Evolutionary conservation across 2,888 invertebrate genomes (phyloP).

Genomic region (Prostheceraeus crozeri): DNA sequence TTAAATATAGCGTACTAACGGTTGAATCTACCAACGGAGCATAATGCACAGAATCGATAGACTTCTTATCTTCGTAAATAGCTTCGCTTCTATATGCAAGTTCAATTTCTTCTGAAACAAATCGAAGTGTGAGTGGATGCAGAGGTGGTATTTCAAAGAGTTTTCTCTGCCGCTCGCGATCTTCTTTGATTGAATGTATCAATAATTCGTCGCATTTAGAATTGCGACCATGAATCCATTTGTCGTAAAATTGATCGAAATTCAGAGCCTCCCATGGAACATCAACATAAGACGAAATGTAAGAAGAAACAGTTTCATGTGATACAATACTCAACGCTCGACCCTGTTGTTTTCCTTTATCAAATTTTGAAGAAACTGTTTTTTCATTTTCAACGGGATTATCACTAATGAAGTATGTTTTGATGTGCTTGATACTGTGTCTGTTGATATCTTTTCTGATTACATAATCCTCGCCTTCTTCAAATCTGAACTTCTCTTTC

Average conservation of each 20-base stretch:
- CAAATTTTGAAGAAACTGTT: no score
- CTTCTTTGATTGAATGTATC: no score
- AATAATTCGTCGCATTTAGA: no score
- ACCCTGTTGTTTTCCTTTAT: no score
- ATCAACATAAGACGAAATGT: no score
- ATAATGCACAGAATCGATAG: not conserved
- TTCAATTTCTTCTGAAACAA: constrained; percentile 13
- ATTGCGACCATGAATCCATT: constrained; percentile 59
- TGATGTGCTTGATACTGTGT: not conserved
- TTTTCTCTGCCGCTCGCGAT: constrained; percentile 20
- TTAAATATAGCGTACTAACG: not conserved
- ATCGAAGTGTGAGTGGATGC: not conserved
- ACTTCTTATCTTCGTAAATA: no score
- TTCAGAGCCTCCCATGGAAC: no score
- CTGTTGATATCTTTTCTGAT: not conserved
- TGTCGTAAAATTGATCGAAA: no score
- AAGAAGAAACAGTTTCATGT: constrained; percentile 36
- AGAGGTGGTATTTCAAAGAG: not conserved
- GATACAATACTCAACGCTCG: no score
- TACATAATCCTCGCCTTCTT: constrained; percentile 16
- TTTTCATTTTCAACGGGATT: no score
- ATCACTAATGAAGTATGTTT: constrained; percentile 32
- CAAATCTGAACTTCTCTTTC: constrained; percentile 1
- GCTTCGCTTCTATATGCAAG: no score
- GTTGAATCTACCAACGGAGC: not conserved